Percentiles rank a stretch among this genome's conserved stretches.
Conservation (phyloP, 1,140 invertebrate species). For the Drosophila kohkoa region DNA sequence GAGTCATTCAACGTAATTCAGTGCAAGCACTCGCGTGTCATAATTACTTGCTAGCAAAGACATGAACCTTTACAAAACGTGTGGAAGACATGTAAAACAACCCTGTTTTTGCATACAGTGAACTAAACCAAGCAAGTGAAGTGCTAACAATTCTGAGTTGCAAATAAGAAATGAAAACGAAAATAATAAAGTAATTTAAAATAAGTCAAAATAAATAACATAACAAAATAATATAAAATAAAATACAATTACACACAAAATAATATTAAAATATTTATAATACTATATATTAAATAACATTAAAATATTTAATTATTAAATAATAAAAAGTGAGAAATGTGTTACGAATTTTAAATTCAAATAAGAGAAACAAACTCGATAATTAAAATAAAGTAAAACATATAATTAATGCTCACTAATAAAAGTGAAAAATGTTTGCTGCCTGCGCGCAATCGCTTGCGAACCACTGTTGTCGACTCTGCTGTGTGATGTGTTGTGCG, state of each 20-base stretch:
- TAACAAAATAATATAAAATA: background rate
- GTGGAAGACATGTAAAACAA: background rate
- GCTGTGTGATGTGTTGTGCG: constrained; percentile 4
- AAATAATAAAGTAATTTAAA: background rate
- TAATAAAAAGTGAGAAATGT: too few species aligned
- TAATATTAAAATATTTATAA: background rate
- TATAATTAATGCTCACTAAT: too few species aligned
- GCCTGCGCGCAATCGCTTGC: constrained; percentile 36
- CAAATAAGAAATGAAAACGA: too few species aligned
- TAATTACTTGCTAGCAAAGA: constrained; percentile 13
- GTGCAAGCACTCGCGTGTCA: constrained; percentile 25
- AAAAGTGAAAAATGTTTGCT: background rate
- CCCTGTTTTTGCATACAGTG: constrained; percentile 5
- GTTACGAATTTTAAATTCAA: too few species aligned
- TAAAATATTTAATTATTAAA: too few species aligned
- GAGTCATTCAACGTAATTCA: constrained; percentile 14
- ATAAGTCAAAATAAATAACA: background rate
- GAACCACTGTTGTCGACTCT: background rate
- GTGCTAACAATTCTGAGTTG: background rate
- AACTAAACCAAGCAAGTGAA: background rate
- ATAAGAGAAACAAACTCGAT: too few species aligned
- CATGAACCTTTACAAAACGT: constrained; percentile 17
- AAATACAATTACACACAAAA: background rate
- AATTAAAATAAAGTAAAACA: too few species aligned
- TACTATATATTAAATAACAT: background rate